phyloP scores from a whole-genome alignment of 2,113 vertebrate genomes.

The Python bivittatus region DNA sequence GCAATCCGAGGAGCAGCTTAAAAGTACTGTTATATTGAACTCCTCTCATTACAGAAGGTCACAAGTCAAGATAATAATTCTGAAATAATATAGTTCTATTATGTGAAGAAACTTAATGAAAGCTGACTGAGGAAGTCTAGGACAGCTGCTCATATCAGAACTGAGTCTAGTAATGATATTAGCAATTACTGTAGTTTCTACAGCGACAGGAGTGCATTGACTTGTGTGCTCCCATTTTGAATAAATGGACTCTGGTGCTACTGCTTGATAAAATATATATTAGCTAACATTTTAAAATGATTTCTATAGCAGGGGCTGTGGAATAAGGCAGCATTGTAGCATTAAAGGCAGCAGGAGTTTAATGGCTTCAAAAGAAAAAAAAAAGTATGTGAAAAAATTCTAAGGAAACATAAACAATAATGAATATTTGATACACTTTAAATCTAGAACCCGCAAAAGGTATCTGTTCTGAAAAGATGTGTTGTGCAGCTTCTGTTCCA shows the following conservation, averaged over 20 bases:
- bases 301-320: neutral
- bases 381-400: neutral
- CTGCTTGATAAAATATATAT: neutral
- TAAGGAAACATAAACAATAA: neutral
- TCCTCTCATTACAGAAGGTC: neutral
- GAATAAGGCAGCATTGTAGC: conserved; percentile 21
- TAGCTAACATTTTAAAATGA: neutral
- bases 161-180: neutral
- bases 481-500: neutral
- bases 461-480: neutral
- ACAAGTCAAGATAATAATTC: neutral
- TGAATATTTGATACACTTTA: neutral
- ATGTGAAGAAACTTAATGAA: neutral
- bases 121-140: neutral
- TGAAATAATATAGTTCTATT: neutral
- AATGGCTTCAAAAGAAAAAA: neutral
- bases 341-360: neutral
- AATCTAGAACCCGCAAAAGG: neutral
- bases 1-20: neutral
- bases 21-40: neutral
- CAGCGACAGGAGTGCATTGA: conserved; percentile 24
- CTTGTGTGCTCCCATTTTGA: conserved; percentile 29
- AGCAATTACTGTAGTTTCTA: conserved; percentile 18
- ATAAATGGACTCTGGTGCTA: conserved; percentile 21
- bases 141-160: conserved; percentile 14